Base-by-base conservation (phyloP, 1,140 invertebrate genomes). In the Odontomachus brunneus region DNA sequence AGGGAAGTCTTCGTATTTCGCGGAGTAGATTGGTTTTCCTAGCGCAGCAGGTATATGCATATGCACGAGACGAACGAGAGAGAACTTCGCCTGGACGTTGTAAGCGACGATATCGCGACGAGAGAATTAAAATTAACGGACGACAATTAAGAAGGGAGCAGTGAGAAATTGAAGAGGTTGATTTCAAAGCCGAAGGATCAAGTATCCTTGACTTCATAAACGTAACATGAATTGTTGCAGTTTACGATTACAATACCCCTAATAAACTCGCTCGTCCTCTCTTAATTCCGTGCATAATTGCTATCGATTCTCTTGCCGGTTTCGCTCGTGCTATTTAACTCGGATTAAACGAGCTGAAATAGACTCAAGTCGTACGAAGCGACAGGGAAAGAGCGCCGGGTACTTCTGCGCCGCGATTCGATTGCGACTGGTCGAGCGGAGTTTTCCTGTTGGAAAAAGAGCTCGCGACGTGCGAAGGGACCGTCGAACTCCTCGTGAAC, bases 401-500 rank as follows among this genome's bases (percentile, higher is more conserved):
- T n/a, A n/a, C n/a, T n/a, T n/a, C n/a, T n/a, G n/a, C n/a, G n/a
- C n/a, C 26, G 48, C 26, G 63, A 78, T 78, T 69, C 75, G 51
- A 78, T 69, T 49, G 29, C 63, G 51, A 26, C 17, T 33, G n/a
- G n/a, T n/a, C n/a, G n/a, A n/a, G n/a, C n/a, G n/a, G n/a, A n/a
- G n/a, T n/a, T n/a, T n/a, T n/a, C n/a, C n/a, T n/a, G n/a, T n/a
- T n/a, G 78, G 67, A 85, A 85, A 72, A 86, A 86, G 57, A 60
- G 62, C 19, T 19, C 12, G 57, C 22, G 22, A 71, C 72, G 75
- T 80, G 65, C 38, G 65, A 80, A 80, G 75, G 65, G 75, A 80
- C 65, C 75, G 75, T 69, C 71, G 84, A 87, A 83, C 84, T 87
- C 74, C 65, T 55, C 55, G 51, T 80, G 9, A 85, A 86, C 44